phyloP scores from a whole-genome alignment of 1,140 invertebrate genomes.

The Patella vulgata region DNA sequence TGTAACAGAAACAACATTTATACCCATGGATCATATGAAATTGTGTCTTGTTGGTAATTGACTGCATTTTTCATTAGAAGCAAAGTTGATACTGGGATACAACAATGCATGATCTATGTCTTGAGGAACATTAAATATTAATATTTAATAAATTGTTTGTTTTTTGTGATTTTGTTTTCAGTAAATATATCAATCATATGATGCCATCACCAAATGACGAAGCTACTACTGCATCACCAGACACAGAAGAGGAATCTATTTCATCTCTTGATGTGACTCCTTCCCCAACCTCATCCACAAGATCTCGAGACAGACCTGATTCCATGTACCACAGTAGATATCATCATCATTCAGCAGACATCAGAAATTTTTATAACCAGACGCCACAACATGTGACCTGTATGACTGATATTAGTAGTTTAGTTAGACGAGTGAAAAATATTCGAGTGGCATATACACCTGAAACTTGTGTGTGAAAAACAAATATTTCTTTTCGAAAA shows the following conservation, averaged over 20 bases:
- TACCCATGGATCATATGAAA: too few relatives aligned
- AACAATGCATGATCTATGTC: too few relatives aligned
- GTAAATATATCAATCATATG: constrained; percentile 48
- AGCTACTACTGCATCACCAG: constrained; percentile 4
- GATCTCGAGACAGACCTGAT: constrained; percentile 3
- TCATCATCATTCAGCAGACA: constrained; percentile 14
- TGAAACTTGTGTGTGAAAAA: constrained; percentile 45
- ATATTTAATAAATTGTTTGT: too few relatives aligned
- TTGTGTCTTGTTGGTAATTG: too few relatives aligned
- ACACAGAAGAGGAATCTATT: constrained; percentile 22
- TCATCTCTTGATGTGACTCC: constrained; percentile 18
- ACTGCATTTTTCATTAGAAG: too few relatives aligned
- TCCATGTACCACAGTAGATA: constrained; percentile 10
- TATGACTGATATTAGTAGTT: constrained; percentile 40
- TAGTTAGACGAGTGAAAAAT: constrained; percentile 47
- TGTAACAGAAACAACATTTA: too few relatives aligned
- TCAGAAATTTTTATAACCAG: constrained; percentile 13
- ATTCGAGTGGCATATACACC: constrained; percentile 45
- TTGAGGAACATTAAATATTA: too few relatives aligned
- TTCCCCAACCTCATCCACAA: constrained; percentile 10
- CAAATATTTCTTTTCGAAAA: too few relatives aligned
- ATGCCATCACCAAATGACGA: constrained; percentile 42
- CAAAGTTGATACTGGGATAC: too few relatives aligned
- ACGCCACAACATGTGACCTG: constrained; percentile 32
- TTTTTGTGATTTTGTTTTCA: constrained; percentile 30